Conservation (phyloP, 2,888 invertebrate species). For the Volucella bombylans region DNA sequence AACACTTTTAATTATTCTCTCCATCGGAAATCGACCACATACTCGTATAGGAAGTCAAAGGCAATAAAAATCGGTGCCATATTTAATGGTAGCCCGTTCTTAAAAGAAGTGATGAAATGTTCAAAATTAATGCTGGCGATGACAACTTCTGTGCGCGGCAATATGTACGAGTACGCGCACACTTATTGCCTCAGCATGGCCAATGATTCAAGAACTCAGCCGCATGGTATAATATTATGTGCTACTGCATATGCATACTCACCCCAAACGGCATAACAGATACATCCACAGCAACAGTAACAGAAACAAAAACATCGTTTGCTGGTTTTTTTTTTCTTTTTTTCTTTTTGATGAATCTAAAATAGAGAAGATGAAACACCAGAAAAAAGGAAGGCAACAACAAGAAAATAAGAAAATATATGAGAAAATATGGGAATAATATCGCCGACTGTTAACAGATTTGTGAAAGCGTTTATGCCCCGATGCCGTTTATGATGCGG, state of each 20-base stretch:
- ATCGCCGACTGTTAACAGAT: constrained; percentile 82
- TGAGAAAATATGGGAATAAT: constrained; percentile 76
- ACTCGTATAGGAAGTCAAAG: constrained; percentile 70
- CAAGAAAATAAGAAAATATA: constrained; percentile 36
- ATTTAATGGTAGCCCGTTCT: constrained; percentile 71
- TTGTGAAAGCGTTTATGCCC: constrained; percentile 78
- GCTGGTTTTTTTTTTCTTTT: constrained; percentile 18
- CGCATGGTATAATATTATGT: constrained; percentile 41
- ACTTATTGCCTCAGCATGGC: constrained; percentile 64
- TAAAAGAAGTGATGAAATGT: constrained; percentile 73
- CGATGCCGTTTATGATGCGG: constrained; percentile 73
- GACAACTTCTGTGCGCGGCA: constrained; percentile 62
- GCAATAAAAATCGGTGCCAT: constrained; percentile 73
- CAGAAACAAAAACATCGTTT: constrained; percentile 47
- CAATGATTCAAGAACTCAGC: constrained; percentile 60
- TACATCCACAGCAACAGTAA: too few relatives aligned
- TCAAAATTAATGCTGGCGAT: constrained; percentile 69
- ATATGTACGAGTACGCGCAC: constrained; percentile 42
- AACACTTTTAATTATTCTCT: constrained; percentile 61
- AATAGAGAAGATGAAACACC: constrained; percentile 61
- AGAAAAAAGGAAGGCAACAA: constrained; percentile 36
- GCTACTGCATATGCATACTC: constrained; percentile 49
- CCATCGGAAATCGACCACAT: constrained; percentile 71
- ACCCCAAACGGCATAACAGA: neutral
- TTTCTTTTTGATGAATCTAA: constrained; percentile 41